Evolutionary conservation across 2,113 vertebrate species (phyloP), one percentile per base, ranked within the genome.

Genomic region (Micromys minutus): DNA sequence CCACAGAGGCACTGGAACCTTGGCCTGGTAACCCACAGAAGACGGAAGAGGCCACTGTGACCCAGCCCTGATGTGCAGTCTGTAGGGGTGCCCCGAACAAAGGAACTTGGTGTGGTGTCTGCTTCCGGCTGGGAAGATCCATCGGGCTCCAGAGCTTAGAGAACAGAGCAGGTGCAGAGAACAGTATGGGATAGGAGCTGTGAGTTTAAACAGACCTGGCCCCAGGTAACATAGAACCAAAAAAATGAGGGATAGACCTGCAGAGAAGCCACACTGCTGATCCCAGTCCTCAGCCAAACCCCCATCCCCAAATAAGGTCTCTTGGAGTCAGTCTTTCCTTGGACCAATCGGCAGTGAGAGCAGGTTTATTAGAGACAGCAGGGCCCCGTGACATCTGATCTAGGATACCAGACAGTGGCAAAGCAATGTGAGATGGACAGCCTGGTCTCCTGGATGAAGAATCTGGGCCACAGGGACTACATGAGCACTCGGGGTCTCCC

Each of bases 321-420:
- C 89, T 34, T 69, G 63, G 12, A 24, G 36, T 77, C 26, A 22
- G 29, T 11, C 29, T 65, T 5, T 22, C 63, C 59, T n/a, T 4
- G 13, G 0, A 39, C 47, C 31, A 74, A 80, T 47, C 52, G 2
- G n/a, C 57, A 57, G 91, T 96, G 31, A 67, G 9, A 10, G n/a
- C 81, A 89, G 50, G 63, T 98, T 97, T 98, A 96, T 94, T 96
- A 67, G 81, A 0, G 7, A 57, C 31, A 52, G 45, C 0, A 90
- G 31, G 88, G 94, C 85, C 84, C 81, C 19, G 6, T 0, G 17
- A 31, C 8, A 19, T 81, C 39, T 4, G 3, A 9, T 77, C 47
- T 55, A 0, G 9, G n/a, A 55, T 57, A 36, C 57, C 24, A 61
- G 76, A 92, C 29, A 15, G 31, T 61, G 34, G 1, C 9, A 16